Evolutionary conservation across 2,113 vertebrate genomes (phyloP), one percentile per base, ranked within the genome.

Genomic region (Callipepla squamata): DNA sequence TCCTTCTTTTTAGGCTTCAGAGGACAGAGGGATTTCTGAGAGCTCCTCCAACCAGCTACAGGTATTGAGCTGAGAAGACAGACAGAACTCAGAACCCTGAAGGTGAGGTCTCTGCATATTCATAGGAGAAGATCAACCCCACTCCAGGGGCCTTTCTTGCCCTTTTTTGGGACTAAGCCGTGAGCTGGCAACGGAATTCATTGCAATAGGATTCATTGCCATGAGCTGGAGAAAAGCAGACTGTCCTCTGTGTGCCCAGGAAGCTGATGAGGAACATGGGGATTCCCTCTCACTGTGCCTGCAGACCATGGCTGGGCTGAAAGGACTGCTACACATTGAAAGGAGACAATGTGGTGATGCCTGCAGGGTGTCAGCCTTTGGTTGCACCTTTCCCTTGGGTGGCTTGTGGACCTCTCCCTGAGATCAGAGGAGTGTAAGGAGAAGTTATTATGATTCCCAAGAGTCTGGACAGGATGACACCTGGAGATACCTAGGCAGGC

Each of bases 281-380:
- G 34, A 30, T 11, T 59, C 12, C 0, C 0, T 51, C 36, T 25
- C 80, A 42, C 13, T 1, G 3, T 40, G 19, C 7, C 40, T 21
- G 50, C 4, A 38, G 30, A 19, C n/a, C 26, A 11, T 48, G 22
- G 32, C 28, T 58, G 57, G 13, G 10, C 12, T 44, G 14, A 30
- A 22, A 66, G 16, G 10, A 21, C 18, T 42, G 42, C 30, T 62
- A 42, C 20, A 30, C 8, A 8, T 16, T 34, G 22, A 4, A 45
- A 50, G 59, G 58, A 8, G 19, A 15, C 28, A 59, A 2, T 5
- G 34, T 66, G 72, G 25, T 38, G 40, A n/a, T 57, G 36, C 57
- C n/a, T 55, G 15, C 28, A 55, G 17, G 61, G 59, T 42, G 30
- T 50, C 50, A 34, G 15, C 1, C 0, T 66, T 68, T 80, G 28